phyloP scores from a whole-genome alignment of 1,140 invertebrate species.

The Panagrolaimus sp. region DNA sequence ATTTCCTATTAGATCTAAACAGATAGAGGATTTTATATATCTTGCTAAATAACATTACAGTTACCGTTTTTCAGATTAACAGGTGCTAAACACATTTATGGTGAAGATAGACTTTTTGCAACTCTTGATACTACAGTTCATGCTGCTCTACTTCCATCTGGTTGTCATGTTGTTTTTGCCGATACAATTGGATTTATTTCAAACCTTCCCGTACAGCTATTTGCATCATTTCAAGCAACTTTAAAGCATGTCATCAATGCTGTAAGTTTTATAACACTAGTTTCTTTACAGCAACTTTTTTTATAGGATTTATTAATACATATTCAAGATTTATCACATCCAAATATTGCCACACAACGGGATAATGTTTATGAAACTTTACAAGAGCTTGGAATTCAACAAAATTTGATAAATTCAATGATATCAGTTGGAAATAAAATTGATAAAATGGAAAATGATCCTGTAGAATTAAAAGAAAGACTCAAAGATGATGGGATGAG shows the following conservation, averaged over 20 bases:
- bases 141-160: conserved; percentile 67
- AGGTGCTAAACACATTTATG: conserved; percentile 66
- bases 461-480: conserved; percentile 13
- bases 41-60: no score
- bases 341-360: conserved; percentile 68
- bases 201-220: conserved; percentile 73
- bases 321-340: conserved; percentile 75
- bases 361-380: conserved; percentile 70
- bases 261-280: conserved; percentile 57
- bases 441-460: conserved; percentile 53
- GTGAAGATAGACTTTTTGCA: conserved; percentile 76
- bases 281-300: conserved; percentile 16
- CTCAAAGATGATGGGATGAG: conserved; percentile 1
- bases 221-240: conserved; percentile 77
- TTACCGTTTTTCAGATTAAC: conserved; percentile 35
- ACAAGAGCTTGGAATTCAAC: conserved; percentile 63
- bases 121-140: conserved; percentile 81
- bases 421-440: conserved; percentile 78
- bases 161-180: conserved; percentile 69
- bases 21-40: no score
- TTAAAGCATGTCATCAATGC: conserved; percentile 70
- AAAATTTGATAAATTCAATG: conserved; percentile 64
- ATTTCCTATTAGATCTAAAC: no score
- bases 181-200: conserved; percentile 89
- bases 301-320: conserved; percentile 75